These are phyloP conservation scores for Syngnathus floridae DNA, from an alignment of 2,113 vertebrate genomes.

Conservation along the genomic window DNA sequence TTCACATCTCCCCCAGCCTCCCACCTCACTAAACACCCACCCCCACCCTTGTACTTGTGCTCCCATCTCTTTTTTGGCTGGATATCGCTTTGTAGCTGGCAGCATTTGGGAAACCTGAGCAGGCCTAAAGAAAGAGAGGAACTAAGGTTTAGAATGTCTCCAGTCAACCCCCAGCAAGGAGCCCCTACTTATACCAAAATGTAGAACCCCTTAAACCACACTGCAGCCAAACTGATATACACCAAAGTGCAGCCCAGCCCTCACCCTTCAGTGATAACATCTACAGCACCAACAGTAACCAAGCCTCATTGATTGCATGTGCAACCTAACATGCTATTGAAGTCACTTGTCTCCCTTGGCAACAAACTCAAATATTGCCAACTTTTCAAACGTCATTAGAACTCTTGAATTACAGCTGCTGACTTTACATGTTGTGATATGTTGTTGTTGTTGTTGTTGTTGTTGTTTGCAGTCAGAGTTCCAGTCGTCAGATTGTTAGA, in stretches of 20 bases:
- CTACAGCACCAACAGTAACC: conserved; percentile 9
- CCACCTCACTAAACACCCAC: conserved; percentile 8
- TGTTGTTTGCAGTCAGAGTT: too few relatives aligned
- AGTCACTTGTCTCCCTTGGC: not conserved
- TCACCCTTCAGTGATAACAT: conserved; percentile 6
- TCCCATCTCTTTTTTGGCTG: conserved; percentile 40
- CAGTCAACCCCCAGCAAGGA: conserved; percentile 13
- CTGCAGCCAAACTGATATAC: conserved; percentile 12
- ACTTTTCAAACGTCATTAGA: not conserved
- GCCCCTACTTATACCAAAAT: conserved; percentile 30
- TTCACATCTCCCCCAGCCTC: not conserved
- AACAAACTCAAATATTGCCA: not conserved
- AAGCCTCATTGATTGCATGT: not conserved
- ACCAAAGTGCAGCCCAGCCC: not conserved
- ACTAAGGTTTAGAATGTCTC: conserved; percentile 53
- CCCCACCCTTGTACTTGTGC: conserved; percentile 21
- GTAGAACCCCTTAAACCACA: conserved; percentile 15
- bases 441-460: too few relatives aligned
- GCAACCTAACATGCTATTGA: not conserved
- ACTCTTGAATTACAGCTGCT: not conserved
- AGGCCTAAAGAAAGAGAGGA: conserved; percentile 44
- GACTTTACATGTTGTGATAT: too few relatives aligned
- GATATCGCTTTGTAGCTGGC: conserved; percentile 46
- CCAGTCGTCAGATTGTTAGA: too few relatives aligned
- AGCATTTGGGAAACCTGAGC: conserved; percentile 60